These are phyloP conservation scores for Drosophila barbarae DNA, from an alignment of 2,888 invertebrate genomes.

Conservation along the genomic window DNA sequence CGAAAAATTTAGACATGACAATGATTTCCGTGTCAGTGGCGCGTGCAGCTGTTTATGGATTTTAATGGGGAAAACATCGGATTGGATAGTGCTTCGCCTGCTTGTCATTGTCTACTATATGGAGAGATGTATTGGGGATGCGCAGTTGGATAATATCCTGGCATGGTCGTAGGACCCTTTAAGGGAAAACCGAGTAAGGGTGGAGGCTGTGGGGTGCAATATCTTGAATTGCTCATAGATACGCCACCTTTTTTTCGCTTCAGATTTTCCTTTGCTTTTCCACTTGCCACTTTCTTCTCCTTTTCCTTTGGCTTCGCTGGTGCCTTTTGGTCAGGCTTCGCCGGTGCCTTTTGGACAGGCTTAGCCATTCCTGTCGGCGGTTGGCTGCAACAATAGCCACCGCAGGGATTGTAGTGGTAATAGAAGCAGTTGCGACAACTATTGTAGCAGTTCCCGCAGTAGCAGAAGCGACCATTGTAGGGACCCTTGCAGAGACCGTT, in stretches of 20 bases:
- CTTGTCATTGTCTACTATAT: constrained; percentile 9
- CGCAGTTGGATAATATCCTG: background rate
- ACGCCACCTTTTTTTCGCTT: background rate
- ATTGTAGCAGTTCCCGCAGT: constrained; percentile 20
- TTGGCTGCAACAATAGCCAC: background rate
- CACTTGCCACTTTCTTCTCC: no score
- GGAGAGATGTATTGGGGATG: constrained; percentile 2
- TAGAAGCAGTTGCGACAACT: constrained; percentile 19
- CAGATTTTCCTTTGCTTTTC: background rate
- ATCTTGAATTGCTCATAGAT: background rate
- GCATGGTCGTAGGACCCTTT: constrained; percentile 8
- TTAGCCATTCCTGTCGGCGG: no score
- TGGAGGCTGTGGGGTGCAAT: no score
- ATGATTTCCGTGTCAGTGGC: background rate
- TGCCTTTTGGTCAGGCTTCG: background rate
- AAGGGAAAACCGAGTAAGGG: background rate
- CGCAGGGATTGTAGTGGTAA: constrained; percentile 7
- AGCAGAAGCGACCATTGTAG: constrained; percentile 47
- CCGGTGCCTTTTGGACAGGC: background rate
- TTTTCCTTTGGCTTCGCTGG: background rate
- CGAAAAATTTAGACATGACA: constrained; percentile 27
- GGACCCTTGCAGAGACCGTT: constrained; percentile 19
- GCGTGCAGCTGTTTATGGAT: background rate
- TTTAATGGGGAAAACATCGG: no score
- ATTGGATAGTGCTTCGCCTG: background rate